Percentiles rank a stretch among this genome's conserved stretches.
These are phyloP conservation scores for Xenopus laevis DNA, from an alignment of 2,113 vertebrate genomes.

Conservation along the genomic window DNA sequence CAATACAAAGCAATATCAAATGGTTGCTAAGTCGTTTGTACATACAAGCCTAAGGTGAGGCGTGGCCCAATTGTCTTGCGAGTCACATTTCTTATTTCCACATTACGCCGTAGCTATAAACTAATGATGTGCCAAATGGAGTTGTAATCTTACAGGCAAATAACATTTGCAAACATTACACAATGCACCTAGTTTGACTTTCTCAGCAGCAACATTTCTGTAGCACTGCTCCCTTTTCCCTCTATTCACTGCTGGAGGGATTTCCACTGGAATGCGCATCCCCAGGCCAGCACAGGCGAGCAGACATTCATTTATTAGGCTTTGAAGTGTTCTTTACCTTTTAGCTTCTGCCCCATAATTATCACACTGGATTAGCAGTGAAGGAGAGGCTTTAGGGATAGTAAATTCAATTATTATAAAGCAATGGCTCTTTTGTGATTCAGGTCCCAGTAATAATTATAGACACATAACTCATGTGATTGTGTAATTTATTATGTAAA, in stretches of 20 bases:
- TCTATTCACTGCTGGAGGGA: not conserved
- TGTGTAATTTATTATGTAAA: too few relatives aligned
- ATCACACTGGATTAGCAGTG: not conserved
- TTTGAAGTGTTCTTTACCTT: not conserved
- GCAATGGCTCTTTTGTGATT: too few relatives aligned
- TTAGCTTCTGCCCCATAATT: not conserved
- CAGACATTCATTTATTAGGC: not conserved
- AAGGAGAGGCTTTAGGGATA: too few relatives aligned
- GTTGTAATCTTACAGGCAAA: not conserved
- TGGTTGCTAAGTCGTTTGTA: conserved; percentile 33
- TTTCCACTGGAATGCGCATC: not conserved
- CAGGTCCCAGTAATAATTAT: too few relatives aligned
- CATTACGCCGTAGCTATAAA: conserved; percentile 1
- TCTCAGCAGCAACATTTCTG: not conserved
- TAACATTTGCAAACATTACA: not conserved
- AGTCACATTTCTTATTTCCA: not conserved
- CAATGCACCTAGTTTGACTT: not conserved
- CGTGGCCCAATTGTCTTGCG: not conserved
- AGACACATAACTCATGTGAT: too few relatives aligned
- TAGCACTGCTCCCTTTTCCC: too few relatives aligned
- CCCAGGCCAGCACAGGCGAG: not conserved
- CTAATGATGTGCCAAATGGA: too few relatives aligned
- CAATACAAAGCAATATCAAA: conserved; percentile 7
- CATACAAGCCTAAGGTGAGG: not conserved
- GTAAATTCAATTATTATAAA: too few relatives aligned